Base-by-base conservation (phyloP, 2,113 vertebrate species). In the Chlamydotis undulata region DNA sequence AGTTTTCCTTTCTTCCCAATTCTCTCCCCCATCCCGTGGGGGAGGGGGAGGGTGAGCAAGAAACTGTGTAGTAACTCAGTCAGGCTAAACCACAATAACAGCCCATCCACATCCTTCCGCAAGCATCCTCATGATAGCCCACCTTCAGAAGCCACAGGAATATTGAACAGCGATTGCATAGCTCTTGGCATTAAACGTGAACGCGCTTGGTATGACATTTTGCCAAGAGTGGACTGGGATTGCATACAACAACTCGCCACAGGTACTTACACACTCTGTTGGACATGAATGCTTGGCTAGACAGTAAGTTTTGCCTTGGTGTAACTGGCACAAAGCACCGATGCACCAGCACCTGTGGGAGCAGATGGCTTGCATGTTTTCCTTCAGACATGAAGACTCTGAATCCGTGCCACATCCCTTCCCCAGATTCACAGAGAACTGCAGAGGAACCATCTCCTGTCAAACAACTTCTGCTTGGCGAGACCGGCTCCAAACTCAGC, bases 301-400 rank as follows among this genome's bases (percentile, higher is more conserved):
- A 87, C 93, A 84, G 4, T 59, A 50, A 29, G 0, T 86, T 74
- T 53, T 91, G 77, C 77, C 76, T 73, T 83, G 79, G 71, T 86
- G 86, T 70, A 81, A 47, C 59, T 12, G 1, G 60, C 65, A 97
- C 55, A 87, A 93, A 94, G 80, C 76, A 87, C 22, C 0, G 1
- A 93, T 59, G 80, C 0, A 1, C 86, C 89, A 78, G 69, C 5
- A 19, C 76, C 83, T 81, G 73, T 23, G 7, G 43, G 64, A 94
- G 89, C 93, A 96, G 95, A 92, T 92, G 92, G 83, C 69, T 91
- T 67, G 59, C 73, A 73, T 94, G 1, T 81, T 92, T 88, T 89
- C 79, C 60, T 86, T 37, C 69, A 89, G 96, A 93, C 52, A 47
- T 63, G n/a, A 65, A 70, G 84, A 43, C 84, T 94, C 74, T 12